Percentiles rank a stretch among this genome's conserved stretches.
Evolutionary conservation across 1,140 invertebrate genomes (phyloP).

Genomic region (Drosophila pseudoobscura): DNA sequence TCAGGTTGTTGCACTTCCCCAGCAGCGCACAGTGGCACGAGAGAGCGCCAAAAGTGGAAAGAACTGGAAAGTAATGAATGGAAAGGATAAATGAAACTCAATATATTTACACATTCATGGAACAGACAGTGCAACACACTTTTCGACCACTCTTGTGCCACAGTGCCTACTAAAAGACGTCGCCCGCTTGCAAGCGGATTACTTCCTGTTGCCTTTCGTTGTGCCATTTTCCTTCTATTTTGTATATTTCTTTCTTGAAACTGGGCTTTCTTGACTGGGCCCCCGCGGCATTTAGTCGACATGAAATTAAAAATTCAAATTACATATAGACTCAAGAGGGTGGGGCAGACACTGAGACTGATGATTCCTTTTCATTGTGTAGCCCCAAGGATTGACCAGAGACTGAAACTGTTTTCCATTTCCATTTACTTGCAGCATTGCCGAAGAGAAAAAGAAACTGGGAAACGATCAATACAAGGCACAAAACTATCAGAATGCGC

Average conservation of each 20-base stretch:
- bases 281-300: slow-evolving; percentile 28
- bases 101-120: background rate
- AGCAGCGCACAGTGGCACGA: slow-evolving; percentile 11
- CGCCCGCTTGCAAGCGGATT: slow-evolving; percentile 40
- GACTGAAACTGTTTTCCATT: slow-evolving; percentile 17
- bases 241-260: slow-evolving; percentile 23
- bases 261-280: background rate
- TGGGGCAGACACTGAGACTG: background rate
- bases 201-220: slow-evolving; percentile 63
- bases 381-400: slow-evolving; percentile 36
- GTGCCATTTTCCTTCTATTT: slow-evolving; percentile 47
- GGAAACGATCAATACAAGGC: slow-evolving; percentile 94
- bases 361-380: slow-evolving; percentile 18
- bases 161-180: slow-evolving; percentile 33
- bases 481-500: slow-evolving; percentile 93
- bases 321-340: slow-evolving; percentile 36
- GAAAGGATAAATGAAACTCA: background rate
- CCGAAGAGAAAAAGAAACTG: slow-evolving; percentile 93
- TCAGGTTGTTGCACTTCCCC: slow-evolving; percentile 56
- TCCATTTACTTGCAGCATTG: slow-evolving; percentile 85
- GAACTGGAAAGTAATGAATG: background rate
- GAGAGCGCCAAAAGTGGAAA: slow-evolving; percentile 17
- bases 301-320: slow-evolving; percentile 66
- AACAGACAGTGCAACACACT: too few species aligned
- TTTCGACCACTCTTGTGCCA: slow-evolving; percentile 4